Base-by-base conservation (phyloP, 2,888 invertebrate genomes). In the Petrolisthes manimaculis region DNA sequence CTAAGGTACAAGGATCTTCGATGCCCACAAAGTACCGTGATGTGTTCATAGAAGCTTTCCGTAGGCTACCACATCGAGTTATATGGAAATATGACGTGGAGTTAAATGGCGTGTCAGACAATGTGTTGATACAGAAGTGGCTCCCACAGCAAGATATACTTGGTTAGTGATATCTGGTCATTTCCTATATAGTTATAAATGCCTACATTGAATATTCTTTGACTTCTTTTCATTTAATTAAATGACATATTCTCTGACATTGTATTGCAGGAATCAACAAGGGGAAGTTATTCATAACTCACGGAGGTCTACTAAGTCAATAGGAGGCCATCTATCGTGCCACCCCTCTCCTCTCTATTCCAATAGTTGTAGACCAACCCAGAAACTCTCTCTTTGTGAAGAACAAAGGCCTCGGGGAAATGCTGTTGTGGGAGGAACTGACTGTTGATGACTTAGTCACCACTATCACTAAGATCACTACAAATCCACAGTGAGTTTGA, bases 1-100 rank as follows among this genome's bases (percentile, higher is more conserved):
- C 97, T 0, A 96, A 96, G 92, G 95, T 95, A 92, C 97, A 96
- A 80, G 96, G 94, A 14, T 97, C 94, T 0, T 97, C 96, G 92
- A 97, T 97, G 92, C 97, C 97, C 0, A 96, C 96, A 96, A 96
- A 97, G 93, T 96, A 97, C 9, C 97, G 94, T 0, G 96, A 96
- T 90, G 95, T 94, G 91, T 96, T 86, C 67, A 5, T 86, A 12
- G 77, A 86, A 61, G 86, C 86, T 21, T 86, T 86, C 81, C 56
- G 67, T 51, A 86, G 86, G 74, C 37, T 86, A 21, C 74, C 56
- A 6, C 86, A 86, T 80, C 61, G 86, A 56, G 82, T 86, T 77
- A 61, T 86, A n/a, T 86, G 82, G 81, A 86, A 82, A 75, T 86
- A 71, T 56, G 82, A 75, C 37, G 81, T 56, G 37, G 79, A 87